Evolutionary conservation across 2,888 invertebrate genomes (phyloP), one percentile per base, ranked within the genome.

Genomic region (Temnothorax rugatulus): DNA sequence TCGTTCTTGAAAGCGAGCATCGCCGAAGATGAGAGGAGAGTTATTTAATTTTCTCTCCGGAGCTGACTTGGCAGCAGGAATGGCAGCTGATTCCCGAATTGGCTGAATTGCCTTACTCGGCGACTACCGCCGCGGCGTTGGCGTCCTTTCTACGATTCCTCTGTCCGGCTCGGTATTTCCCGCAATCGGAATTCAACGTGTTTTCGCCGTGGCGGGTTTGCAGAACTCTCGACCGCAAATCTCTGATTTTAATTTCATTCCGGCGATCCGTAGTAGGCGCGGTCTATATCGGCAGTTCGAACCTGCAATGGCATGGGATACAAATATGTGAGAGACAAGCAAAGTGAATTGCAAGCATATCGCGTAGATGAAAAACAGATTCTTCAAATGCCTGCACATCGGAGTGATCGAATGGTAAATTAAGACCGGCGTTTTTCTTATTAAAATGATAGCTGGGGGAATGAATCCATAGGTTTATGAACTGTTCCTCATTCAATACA

Each of bases 21-120:
- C 69, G 66, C 57, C 76, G 77, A 54, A 50, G 82, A 77, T 54
- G 74, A 52, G 66, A 38, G 82, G 73, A 86, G 90, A 90, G 91
- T 92, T 93, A 93, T 93, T 93, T 93, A 91, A 93, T 93, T 93
- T 93, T 91, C 90, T 74, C 87, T 81, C 75, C 69, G 87, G 89
- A 87, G 90, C 91, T 91, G 92, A 92, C 90, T 93, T 91, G 92
- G 92, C 91, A 92, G 89, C 86, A 84, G 86, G 86, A 87, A 91
- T 89, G 91, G 90, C 89, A 86, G 86, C 87, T 89, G 91, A 89
- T 89, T 91, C 84, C 84, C 85, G 88, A 89, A 92, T 91, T 88
- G 89, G 88, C 76, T 71, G 82, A 77, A 88, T 84, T 87, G 87
- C 84, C 88, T 79, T 88, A 84, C 82, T 84, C 82, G 84, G 50